A percentile compares a stretch with the other conserved stretches of the same genome.
phyloP scores from a whole-genome alignment of 2,113 vertebrate genomes.

The Aix galericulata region DNA sequence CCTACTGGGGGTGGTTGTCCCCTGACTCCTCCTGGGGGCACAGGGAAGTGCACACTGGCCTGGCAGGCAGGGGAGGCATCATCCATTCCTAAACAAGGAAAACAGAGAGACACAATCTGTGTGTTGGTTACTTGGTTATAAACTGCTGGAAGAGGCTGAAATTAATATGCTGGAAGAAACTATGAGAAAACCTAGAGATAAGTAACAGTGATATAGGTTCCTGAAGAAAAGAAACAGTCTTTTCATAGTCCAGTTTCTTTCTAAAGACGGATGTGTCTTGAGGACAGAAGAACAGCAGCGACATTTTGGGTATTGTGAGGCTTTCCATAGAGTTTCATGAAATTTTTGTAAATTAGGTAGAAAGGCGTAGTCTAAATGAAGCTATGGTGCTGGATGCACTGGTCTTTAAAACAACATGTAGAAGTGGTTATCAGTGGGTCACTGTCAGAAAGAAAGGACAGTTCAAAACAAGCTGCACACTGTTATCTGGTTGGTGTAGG shows the following conservation, averaged over 20 bases:
- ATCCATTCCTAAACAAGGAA: not conserved
- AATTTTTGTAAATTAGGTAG: not conserved
- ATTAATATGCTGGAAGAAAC: not conserved
- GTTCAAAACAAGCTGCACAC: not conserved
- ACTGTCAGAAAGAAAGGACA: accelerated
- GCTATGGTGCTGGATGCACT: not conserved
- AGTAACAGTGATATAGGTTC: not conserved
- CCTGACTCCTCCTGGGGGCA: not conserved
- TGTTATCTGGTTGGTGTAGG: not conserved
- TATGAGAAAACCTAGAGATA: not conserved
- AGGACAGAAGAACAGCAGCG: not conserved
- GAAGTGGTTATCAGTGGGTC: not conserved
- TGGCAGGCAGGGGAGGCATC: not conserved
- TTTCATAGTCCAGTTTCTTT: not conserved
- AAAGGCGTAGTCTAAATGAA: not conserved
- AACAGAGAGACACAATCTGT: not conserved
- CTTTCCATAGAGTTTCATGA: not conserved
- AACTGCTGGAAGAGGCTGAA: not conserved
- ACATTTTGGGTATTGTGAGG: not conserved
- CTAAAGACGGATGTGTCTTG: not conserved
- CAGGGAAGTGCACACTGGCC: not conserved
- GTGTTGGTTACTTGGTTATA: not conserved
- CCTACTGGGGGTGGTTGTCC: not conserved
- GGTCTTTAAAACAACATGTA: not conserved
- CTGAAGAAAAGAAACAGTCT: not conserved